A percentile compares a stretch with the other conserved stretches of the same genome.
Evolutionary conservation across 1,140 invertebrate genomes (phyloP).

Genomic region (Lepidotrigona ventralis): DNA sequence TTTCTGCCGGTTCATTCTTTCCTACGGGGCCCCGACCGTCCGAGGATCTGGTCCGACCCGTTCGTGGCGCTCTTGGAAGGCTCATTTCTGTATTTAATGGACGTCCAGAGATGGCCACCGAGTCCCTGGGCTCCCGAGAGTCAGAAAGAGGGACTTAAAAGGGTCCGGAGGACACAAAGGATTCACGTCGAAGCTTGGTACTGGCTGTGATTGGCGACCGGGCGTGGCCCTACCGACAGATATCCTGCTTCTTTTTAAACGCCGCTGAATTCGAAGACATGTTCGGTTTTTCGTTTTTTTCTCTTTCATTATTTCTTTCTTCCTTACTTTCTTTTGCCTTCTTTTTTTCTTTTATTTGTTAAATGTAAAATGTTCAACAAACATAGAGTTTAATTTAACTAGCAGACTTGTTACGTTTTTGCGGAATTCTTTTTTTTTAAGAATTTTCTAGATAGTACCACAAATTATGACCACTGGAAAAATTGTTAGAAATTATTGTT

Average conservation of each 20-base stretch:
- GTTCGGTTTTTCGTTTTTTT: neutral
- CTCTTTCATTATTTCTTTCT: neutral
- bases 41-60: constrained; percentile 73
- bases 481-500: neutral
- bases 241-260: constrained; percentile 62
- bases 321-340: neutral
- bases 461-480: neutral
- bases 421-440: neutral
- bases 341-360: neutral
- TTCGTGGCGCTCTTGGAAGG: constrained; percentile 74
- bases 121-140: constrained; percentile 65
- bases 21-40: constrained; percentile 49
- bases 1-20: constrained; percentile 29
- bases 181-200: constrained; percentile 71
- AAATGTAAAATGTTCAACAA: neutral
- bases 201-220: constrained; percentile 73
- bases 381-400: too few species aligned
- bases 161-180: constrained; percentile 74
- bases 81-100: constrained; percentile 79
- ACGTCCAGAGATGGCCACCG: constrained; percentile 77
- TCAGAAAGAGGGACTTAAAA: constrained; percentile 64
- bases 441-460: too few species aligned
- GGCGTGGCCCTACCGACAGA: constrained; percentile 71
- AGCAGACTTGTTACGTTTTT: neutral
- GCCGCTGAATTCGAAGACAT: constrained; percentile 12